These are phyloP conservation scores for Chymomyza fuscimana DNA, from an alignment of 2,888 invertebrate species.

Conservation along the genomic window DNA sequence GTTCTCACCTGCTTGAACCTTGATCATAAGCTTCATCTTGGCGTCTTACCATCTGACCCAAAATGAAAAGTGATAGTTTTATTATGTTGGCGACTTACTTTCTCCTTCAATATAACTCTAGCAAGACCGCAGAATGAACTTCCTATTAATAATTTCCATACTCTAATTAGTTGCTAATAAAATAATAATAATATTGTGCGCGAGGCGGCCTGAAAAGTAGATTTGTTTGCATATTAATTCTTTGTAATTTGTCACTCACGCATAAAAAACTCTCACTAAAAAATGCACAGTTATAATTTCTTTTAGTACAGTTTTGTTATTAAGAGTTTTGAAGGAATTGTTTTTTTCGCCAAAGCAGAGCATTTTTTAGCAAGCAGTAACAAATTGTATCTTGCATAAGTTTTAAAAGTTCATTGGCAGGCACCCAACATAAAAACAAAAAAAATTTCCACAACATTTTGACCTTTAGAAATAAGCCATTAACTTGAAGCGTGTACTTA, in stretches of 20 bases:
- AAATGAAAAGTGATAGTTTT: constrained; percentile 49
- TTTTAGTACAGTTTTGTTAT: constrained; percentile 2
- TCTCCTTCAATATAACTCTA: constrained; percentile 47
- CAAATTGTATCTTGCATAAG: background rate
- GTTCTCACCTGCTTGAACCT: background rate
- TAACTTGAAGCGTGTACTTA: background rate
- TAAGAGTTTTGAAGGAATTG: background rate
- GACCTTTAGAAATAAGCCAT: constrained; percentile 36
- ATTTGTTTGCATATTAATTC: background rate
- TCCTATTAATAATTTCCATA: constrained; percentile 9
- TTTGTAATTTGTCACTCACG: constrained; percentile 69
- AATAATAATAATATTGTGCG: constrained; percentile 27
- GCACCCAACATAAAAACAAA: background rate
- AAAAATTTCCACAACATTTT: constrained; percentile 13
- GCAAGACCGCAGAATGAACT: constrained; percentile 15
- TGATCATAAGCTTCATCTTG: background rate
- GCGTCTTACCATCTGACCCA: constrained; percentile 15
- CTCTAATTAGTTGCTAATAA: constrained; percentile 62
- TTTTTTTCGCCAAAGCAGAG: background rate
- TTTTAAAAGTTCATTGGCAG: background rate
- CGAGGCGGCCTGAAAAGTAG: constrained; percentile 24
- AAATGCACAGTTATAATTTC: constrained; percentile 11
- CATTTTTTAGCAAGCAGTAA: background rate
- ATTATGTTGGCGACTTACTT: constrained; percentile 41
- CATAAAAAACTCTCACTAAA: constrained; percentile 46